Evolutionary conservation across 2,888 invertebrate genomes (phyloP), one percentile per base, ranked within the genome.

Genomic region (Perithous albicinctus): DNA sequence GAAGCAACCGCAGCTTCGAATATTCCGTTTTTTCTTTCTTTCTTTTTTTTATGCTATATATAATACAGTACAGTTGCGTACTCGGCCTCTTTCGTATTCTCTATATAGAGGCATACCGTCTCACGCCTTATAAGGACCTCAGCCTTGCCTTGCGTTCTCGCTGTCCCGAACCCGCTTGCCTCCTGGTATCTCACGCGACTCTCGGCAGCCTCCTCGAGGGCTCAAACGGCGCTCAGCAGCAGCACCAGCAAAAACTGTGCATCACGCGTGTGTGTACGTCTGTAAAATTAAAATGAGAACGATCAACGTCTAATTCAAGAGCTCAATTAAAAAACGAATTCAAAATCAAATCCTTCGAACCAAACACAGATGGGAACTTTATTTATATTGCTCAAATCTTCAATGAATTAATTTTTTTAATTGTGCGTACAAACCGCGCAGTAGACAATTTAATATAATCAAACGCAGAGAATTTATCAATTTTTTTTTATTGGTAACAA

Each of bases 101-200:
- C 88, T 88, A 86, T 88, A 89, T 88, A 89, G 81, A 89, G 88
- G 83, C 86, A 87, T 89, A 87, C 87, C 88, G 86, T 87, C 82
- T 85, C 84, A 84, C 87, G 84, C 91, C 91, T 87, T 91, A 91
- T 90, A 91, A 89, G 91, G 91, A 88, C 66, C 67, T 75, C 61
- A 56, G 70, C 29, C 64, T 73, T 63, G 73, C 15, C 46, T 43
- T 32, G 86, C 87, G 87, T 87, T 88, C 87, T 83, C 85, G 85
- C 82, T 89, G 87, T 84, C 84, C 86, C 85, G 35, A 54, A 86
- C 85, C n/a, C 87, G 86, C 41, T 64, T 54, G 74, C 74, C 77
- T 67, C 56, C 72, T 72, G 54, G 64, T 66, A 61, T 80, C 76
- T 73, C 76, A 80, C 73, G n/a, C n/a, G 76, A 73, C 72, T 80